These are phyloP conservation scores for Paguma larvata DNA, from an alignment of 2,797 vertebrate genomes.

Conservation along the genomic window DNA sequence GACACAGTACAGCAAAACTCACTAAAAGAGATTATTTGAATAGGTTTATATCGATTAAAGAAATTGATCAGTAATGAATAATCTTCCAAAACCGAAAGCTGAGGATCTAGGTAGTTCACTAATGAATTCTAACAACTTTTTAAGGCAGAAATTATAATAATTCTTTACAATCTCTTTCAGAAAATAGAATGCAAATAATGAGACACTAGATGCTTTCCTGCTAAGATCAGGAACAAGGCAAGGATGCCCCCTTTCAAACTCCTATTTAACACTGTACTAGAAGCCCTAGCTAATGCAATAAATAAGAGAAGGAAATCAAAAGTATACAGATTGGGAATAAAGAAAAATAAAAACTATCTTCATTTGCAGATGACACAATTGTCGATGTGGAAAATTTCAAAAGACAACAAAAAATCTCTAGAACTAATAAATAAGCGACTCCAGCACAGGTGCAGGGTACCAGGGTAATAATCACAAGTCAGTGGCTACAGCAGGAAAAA, in stretches of 20 bases:
- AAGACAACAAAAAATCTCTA: not conserved
- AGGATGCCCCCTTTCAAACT: not conserved
- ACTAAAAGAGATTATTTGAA: not conserved
- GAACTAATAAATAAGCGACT: not conserved
- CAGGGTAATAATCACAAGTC: not conserved
- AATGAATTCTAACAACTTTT: not conserved
- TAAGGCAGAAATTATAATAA: not conserved
- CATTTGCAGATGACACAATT: not conserved
- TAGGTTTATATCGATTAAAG: not conserved
- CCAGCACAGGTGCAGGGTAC: not conserved
- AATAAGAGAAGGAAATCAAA: slow-evolving; percentile 21
- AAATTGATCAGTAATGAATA: not conserved
- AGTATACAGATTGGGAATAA: not conserved
- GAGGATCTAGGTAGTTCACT: not conserved
- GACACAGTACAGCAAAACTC: slow-evolving; percentile 13
- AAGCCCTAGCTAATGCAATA: not conserved
- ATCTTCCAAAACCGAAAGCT: not conserved
- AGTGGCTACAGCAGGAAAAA: not conserved
- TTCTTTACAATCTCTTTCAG: not conserved
- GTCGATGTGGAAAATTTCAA: not conserved
- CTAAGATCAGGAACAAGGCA: not conserved
- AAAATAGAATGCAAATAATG: not conserved
- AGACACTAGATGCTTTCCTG: not conserved
- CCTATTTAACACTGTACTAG: not conserved
- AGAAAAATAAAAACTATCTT: not conserved